A percentile compares a stretch with the other conserved stretches of the same genome.
Conservation (phyloP, 2,797 vertebrate genomes). For the Chaenodraco wilsoni region DNA sequence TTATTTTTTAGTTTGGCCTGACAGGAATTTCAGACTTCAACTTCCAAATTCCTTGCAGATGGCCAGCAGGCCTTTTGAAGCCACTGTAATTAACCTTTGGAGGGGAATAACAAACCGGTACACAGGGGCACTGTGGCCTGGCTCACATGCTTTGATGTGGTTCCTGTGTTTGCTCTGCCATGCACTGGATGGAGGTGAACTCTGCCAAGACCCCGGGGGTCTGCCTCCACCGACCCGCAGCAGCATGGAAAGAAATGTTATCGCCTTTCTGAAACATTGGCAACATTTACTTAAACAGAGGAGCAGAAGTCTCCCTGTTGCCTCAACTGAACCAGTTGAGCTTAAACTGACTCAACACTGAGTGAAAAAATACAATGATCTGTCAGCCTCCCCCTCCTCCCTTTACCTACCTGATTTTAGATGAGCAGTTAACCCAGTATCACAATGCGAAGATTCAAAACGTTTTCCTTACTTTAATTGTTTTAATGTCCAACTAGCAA, state of each 20-base stretch:
- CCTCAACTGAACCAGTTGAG: slow-evolving; percentile 46
- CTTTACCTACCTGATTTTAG: neutral
- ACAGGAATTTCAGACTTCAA: slow-evolving; percentile 71
- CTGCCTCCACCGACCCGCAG: slow-evolving; percentile 17
- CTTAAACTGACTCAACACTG: slow-evolving; percentile 10
- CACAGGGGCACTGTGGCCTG: slow-evolving; percentile 55
- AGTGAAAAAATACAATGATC: neutral
- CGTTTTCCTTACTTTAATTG: neutral
- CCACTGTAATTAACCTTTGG: slow-evolving; percentile 79
- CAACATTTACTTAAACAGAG: slow-evolving; percentile 31
- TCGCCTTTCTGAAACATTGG: slow-evolving; percentile 51
- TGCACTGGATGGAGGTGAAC: slow-evolving; percentile 61
- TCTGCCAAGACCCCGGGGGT: slow-evolving; percentile 43
- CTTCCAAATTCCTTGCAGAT: slow-evolving; percentile 80
- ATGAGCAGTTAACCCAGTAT: neutral
- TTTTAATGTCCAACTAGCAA: neutral
- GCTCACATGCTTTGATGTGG: slow-evolving; percentile 76
- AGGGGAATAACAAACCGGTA: slow-evolving; percentile 74
- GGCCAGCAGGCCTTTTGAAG: slow-evolving; percentile 68
- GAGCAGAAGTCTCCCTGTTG: slow-evolving; percentile 8
- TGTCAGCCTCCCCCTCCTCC: neutral
- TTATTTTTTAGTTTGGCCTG: slow-evolving; percentile 75
- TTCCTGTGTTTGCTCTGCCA: slow-evolving; percentile 67
- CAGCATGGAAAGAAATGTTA: slow-evolving; percentile 51
- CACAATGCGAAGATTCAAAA: neutral